Evolutionary conservation across 2,113 vertebrate species (phyloP), one percentile per base, ranked within the genome.

Genomic region (Cyprinodon tularosa): DNA sequence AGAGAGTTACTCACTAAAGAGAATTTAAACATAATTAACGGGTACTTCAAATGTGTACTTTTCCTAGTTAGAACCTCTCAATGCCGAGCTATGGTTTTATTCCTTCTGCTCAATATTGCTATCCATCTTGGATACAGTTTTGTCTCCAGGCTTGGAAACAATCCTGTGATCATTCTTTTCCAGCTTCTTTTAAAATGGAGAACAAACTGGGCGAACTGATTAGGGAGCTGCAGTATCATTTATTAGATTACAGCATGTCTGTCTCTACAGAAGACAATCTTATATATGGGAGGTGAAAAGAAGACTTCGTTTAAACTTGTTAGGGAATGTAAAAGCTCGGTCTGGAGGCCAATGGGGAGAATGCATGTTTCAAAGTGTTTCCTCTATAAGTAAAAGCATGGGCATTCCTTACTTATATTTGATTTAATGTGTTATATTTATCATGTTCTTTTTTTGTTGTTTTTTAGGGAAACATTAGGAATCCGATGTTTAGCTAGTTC

Each of bases 71-170:
- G 38, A 22, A 45, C 42, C 39, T 39, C 71, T 59, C 12, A 14
- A 10, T 62, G 71, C 39, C 17, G 62, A 60, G 45, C 62, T 20
- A 48, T 66, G 44, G 36, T 74, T 59, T 22, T 59, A 48, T 38
- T 53, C 68, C 36, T 68, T 69, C 22, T 47, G 63, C 68, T 66
- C 63, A 36, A n/a, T n/a, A 66, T 66, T 45, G 40, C 47, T 69
- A 69, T 67, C 68, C 76, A 29, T 80, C 62, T 67, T 20, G 59
- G 82, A 66, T 74, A 29, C 76, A 68, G 57, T 29, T 29, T 1
- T 80, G 81, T 86, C 84, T 82, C 73, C 69, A 62, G 90, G 87
- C 75, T 78, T 29, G 72, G 82, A 85, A 90, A 91, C 82, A 80
- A 85, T 67, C 77, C 59, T 36, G 15, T 72, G 47, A 57, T 75